Evolutionary conservation across 2,888 invertebrate genomes (phyloP).

Genomic region (Pediacus dermestoides): DNA sequence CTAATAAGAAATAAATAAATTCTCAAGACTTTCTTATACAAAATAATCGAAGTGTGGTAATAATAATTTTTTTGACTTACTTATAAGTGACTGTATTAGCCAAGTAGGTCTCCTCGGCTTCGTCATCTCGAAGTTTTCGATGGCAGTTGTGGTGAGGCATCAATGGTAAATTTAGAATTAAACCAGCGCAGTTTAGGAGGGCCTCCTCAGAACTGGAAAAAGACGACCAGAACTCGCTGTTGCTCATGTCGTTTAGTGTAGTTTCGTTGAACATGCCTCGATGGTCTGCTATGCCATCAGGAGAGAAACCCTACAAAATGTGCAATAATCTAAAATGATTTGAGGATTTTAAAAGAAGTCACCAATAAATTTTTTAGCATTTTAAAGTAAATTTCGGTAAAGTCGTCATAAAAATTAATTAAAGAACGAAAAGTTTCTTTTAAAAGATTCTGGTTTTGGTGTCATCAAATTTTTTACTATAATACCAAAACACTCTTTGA

Average conservation of each 20-base stretch:
- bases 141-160: constrained; percentile 61
- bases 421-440: too few species aligned
- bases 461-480: too few species aligned
- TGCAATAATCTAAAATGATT: background rate
- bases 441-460: too few species aligned
- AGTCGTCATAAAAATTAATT: too few species aligned
- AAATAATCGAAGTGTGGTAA: too few species aligned
- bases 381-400: too few species aligned
- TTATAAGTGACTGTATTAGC: constrained; percentile 66
- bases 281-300: constrained; percentile 64
- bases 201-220: constrained; percentile 79
- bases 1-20: too few species aligned
- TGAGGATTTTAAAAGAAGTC: too few species aligned
- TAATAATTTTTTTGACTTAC: too few species aligned
- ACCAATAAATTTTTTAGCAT: too few species aligned
- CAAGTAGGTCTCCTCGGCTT: constrained; percentile 54
- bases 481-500: too few species aligned
- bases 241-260: constrained; percentile 65
- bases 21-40: too few species aligned
- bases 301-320: constrained; percentile 52
- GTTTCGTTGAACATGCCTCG: constrained; percentile 64
- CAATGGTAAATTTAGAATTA: constrained; percentile 68
- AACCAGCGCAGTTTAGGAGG: constrained; percentile 67
- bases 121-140: constrained; percentile 44
- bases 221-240: constrained; percentile 77